A percentile compares a stretch with the other conserved stretches of the same genome.
These are phyloP conservation scores for Balanococcus diminutus DNA, from an alignment of 2,888 invertebrate species.

Conservation along the genomic window DNA sequence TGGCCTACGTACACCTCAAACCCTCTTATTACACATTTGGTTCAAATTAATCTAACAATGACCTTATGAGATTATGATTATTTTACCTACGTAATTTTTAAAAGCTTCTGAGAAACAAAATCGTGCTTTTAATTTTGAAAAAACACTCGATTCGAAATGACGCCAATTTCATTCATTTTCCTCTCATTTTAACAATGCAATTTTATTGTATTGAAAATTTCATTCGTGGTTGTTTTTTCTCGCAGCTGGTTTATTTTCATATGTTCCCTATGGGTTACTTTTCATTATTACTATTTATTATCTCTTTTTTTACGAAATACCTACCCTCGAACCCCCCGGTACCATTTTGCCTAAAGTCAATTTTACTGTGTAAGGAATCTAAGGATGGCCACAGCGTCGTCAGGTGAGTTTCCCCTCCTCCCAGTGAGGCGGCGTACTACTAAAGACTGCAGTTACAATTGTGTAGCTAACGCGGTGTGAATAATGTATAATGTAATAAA, in stretches of 20 bases:
- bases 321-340: background rate
- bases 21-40: background rate
- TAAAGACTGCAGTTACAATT: constrained; percentile 13
- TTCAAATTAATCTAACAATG: background rate
- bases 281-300: background rate
- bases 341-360: constrained; percentile 29
- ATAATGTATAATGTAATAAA: background rate
- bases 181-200: background rate
- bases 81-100: background rate
- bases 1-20: background rate
- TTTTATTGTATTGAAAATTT: constrained; percentile 4
- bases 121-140: background rate
- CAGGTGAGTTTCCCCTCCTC: background rate
- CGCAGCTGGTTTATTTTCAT: background rate
- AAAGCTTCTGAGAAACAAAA: background rate
- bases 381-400: background rate
- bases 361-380: background rate
- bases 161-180: background rate
- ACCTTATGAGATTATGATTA: background rate
- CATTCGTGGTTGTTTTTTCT: background rate
- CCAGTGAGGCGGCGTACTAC: no score
- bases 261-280: constrained; percentile 15
- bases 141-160: no score
- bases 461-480: background rate
- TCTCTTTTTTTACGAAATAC: constrained; percentile 1